Base-by-base conservation (phyloP, 2,888 invertebrate species). In the Anorthoa munda region DNA sequence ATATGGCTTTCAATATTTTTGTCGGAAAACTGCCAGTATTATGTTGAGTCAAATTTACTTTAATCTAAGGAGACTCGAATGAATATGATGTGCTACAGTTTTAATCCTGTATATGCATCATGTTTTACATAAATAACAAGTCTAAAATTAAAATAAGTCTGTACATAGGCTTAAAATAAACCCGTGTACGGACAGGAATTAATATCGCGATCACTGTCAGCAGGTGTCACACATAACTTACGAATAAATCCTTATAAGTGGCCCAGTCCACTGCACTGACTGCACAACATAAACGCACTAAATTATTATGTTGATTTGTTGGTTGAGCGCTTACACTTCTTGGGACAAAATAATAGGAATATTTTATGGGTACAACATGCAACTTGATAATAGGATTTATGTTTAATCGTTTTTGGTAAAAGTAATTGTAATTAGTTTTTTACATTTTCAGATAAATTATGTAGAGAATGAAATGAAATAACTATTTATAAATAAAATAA, bases 211-310 rank as follows among this genome's bases (percentile, higher is more conserved):
- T 80, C 78, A 76, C 69, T 80, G 82, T 85, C 88, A 85, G 84
- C 87, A 87, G 83, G 86, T 86, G 88, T 82, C 84, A 59, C 65
- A 50, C 69, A 83, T 85, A 81, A 87, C 79, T 85, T 87, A 84
- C 73, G 23, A 77, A 70, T 75, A 84, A 86, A 84, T 86, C 84
- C 81, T 61, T 81, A 77, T 82, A 83, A 82, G 83, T 73, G 78
- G 74, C 76, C 63, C 72, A 50, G 66, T 56, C 18, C 74, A 78
- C 77, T 18, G 70, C 51, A 71, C 74, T 15, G 72, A 78, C 77
- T 18, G 70, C 53, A 71, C 74, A 63, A 78, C 72, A 81, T 72
- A 75, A 68, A 68, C 21, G 66, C 48, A 81, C 77, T 82, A 68
- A 81, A 82, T 82, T 82, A 69, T 82, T 59, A 71, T 74, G 78